phyloP scores from a whole-genome alignment of 2,888 invertebrate genomes.

The Cosmia trapezina region DNA sequence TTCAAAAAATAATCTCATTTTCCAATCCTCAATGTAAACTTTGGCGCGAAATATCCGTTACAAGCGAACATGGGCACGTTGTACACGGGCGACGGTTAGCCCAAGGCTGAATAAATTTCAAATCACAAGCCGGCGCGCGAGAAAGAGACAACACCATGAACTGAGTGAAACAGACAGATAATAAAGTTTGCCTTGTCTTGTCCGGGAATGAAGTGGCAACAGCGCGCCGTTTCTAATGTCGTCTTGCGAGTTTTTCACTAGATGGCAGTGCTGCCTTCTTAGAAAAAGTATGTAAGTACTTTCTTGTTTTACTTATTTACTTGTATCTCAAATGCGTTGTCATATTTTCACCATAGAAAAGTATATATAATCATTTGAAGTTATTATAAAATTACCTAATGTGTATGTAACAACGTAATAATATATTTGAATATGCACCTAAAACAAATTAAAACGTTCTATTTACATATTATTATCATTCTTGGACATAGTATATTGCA shows the following conservation, averaged over 20 bases:
- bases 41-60: constrained; percentile 80
- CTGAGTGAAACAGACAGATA: constrained; percentile 64
- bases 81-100: constrained; percentile 82
- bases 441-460: neutral
- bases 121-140: constrained; percentile 75
- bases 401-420: neutral
- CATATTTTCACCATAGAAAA: neutral
- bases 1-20: constrained; percentile 77
- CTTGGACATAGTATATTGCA: neutral
- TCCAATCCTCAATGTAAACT: constrained; percentile 80
- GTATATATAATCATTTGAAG: neutral
- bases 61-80: constrained; percentile 73
- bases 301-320: neutral
- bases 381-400: neutral
- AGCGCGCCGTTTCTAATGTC: constrained; percentile 66
- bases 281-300: constrained; percentile 35
- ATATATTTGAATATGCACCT: neutral
- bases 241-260: constrained; percentile 77
- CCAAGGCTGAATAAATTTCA: constrained; percentile 81
- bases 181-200: constrained; percentile 76
- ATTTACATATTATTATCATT: neutral
- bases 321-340: neutral
- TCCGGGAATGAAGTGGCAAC: constrained; percentile 74
- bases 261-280: constrained; percentile 70
- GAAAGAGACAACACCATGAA: constrained; percentile 72